A percentile compares a stretch with the other conserved stretches of the same genome.
Conservation (phyloP, 2,888 invertebrate species). For the Sipha maydis region DNA sequence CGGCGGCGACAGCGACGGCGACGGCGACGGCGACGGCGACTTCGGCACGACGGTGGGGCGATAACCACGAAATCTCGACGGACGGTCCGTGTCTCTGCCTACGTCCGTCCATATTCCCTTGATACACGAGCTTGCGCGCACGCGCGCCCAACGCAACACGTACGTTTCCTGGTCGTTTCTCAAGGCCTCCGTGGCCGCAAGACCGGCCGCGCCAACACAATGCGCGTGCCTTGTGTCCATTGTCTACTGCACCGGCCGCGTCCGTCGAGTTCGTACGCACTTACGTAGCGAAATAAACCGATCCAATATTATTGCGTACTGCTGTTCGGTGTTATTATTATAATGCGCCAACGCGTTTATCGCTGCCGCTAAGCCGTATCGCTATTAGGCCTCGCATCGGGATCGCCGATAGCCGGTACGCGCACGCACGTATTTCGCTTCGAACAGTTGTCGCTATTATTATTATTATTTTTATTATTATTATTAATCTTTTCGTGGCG, state of each 20-base stretch:
- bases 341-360: background rate
- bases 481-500: background rate
- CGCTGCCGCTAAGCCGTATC: background rate
- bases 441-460: too few relatives aligned
- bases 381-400: background rate
- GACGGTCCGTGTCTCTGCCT: background rate
- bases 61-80: conserved; percentile 42
- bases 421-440: background rate
- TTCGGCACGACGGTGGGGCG: conserved; percentile 5
- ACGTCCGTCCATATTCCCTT: conserved; percentile 50
- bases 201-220: conserved; percentile 13
- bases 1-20: conserved; percentile 30
- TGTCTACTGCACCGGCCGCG: conserved; percentile 16
- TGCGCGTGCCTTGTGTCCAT: background rate
- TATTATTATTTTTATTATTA: too few relatives aligned
- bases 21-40: background rate
- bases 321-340: background rate
- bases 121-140: background rate
- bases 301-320: too few relatives aligned
- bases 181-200: conserved; percentile 48
- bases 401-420: background rate
- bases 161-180: conserved; percentile 54
- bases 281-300: background rate
- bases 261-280: background rate
- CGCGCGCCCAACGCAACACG: background rate